These are phyloP conservation scores for Dendrocincla tyrannina DNA, from an alignment of 2,797 vertebrate genomes.

Conservation along the genomic window DNA sequence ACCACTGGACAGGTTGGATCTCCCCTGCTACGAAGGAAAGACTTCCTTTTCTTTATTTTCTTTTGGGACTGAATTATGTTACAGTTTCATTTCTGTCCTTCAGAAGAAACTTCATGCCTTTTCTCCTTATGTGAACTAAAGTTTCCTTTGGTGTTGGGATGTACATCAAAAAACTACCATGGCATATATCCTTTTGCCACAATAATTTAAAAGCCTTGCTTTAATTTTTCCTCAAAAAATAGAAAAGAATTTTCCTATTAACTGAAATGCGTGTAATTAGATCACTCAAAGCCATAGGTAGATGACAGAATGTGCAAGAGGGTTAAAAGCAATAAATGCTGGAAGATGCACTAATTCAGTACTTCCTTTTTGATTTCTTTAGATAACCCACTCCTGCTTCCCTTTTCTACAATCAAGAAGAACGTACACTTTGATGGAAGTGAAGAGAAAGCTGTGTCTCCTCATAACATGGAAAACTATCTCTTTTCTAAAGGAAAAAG, in stretches of 20 bases:
- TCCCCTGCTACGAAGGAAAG: neutral
- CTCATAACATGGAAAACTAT: constrained; percentile 52
- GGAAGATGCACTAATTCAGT: constrained; percentile 18
- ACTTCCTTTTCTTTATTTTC: neutral
- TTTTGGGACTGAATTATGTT: neutral
- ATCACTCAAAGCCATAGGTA: neutral
- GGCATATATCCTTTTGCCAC: neutral
- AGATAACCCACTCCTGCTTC: constrained; percentile 73
- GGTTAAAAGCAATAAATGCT: neutral
- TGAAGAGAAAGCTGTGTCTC: constrained; percentile 80
- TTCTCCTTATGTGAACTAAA: neutral
- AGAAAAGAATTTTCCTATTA: neutral
- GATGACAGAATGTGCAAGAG: neutral
- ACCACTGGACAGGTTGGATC: neutral
- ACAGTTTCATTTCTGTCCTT: neutral
- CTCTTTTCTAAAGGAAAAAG: constrained; percentile 38
- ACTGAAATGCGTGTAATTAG: neutral
- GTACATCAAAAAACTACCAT: neutral
- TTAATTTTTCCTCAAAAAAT: neutral
- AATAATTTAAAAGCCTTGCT: neutral
- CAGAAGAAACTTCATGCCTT: neutral
- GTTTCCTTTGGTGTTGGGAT: neutral
- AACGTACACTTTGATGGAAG: constrained; percentile 86
- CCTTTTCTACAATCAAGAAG: constrained; percentile 82
- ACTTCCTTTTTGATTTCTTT: constrained; percentile 24